Conservation (phyloP, 2,113 vertebrate genomes). For the Haemorhous mexicanus region DNA sequence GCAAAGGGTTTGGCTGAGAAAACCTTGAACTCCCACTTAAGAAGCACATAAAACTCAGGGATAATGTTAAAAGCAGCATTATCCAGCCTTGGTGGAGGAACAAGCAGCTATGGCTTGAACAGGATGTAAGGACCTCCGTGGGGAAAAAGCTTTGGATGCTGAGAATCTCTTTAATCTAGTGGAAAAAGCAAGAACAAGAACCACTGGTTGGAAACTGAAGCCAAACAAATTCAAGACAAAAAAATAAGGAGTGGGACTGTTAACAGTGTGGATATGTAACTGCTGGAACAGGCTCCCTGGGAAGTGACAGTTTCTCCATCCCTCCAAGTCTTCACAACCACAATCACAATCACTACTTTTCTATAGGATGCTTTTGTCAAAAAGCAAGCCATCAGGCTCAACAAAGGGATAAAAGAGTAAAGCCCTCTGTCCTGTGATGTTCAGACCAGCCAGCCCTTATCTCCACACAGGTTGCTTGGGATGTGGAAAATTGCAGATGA, state of each 20-base stretch:
- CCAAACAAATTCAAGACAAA: conserved; percentile 18
- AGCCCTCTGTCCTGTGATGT: neutral
- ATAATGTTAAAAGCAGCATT: conserved; percentile 25
- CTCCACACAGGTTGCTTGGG: neutral
- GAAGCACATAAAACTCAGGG: neutral
- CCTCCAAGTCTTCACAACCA: neutral
- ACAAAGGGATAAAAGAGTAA: neutral
- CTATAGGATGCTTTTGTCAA: neutral
- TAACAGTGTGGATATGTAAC: neutral
- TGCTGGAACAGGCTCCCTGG: neutral
- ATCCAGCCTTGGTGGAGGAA: conserved; percentile 1
- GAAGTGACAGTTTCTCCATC: neutral
- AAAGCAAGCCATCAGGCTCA: neutral
- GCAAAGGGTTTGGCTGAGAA: neutral
- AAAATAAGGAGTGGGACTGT: conserved; percentile 3
- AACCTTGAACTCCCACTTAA: neutral
- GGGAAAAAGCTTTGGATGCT: conserved; percentile 43
- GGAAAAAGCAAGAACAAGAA: conserved; percentile 43
- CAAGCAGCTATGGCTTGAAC: conserved; percentile 4
- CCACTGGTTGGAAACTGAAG: conserved; percentile 23
- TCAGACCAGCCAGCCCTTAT: neutral
- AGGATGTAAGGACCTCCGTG: neutral
- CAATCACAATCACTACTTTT: neutral
- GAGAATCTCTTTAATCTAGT: conserved; percentile 46
- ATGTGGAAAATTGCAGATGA: neutral